Evolutionary conservation across 2,888 invertebrate genomes (phyloP).

Genomic region (Scaptomyza flava): DNA sequence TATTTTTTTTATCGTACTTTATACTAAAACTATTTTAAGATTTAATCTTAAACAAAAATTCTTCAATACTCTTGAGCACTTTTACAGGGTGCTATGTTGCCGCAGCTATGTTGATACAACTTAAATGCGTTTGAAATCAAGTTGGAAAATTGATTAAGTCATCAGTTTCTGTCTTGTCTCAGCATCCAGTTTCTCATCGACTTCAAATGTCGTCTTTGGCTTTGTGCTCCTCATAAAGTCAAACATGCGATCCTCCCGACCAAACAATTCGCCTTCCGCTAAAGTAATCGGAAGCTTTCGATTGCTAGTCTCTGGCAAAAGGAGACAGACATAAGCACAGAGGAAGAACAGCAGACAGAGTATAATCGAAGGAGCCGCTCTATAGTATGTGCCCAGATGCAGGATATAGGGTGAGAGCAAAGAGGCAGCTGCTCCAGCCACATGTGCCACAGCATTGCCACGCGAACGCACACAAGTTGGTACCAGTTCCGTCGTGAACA

Average conservation of each 20-base stretch:
- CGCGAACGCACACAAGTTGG: slow-evolving; percentile 87
- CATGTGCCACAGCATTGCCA: slow-evolving; percentile 87
- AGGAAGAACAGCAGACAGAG: slow-evolving; percentile 84
- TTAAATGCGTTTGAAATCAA: not conserved
- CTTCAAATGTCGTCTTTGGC: not conserved
- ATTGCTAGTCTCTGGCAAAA: slow-evolving; percentile 86
- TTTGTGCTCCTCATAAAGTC: slow-evolving; percentile 42
- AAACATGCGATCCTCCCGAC: slow-evolving; percentile 55
- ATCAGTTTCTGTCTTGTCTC: slow-evolving; percentile 48
- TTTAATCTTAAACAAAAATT: not conserved
- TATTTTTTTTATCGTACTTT: too few relatives aligned
- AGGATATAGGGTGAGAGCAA: slow-evolving; percentile 86
- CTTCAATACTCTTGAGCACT: not conserved
- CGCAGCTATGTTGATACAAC: too few relatives aligned
- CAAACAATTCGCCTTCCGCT: slow-evolving; percentile 60
- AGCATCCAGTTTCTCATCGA: slow-evolving; percentile 10
- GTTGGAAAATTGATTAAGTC: slow-evolving; percentile 10
- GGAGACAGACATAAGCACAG: slow-evolving; percentile 85
- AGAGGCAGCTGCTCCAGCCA: slow-evolving; percentile 86
- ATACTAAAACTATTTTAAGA: too few relatives aligned
- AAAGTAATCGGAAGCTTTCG: slow-evolving; percentile 58
- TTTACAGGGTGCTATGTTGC: too few relatives aligned
- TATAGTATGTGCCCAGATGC: slow-evolving; percentile 82
- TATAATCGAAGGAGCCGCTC: slow-evolving; percentile 85
- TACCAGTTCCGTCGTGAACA: slow-evolving; percentile 87